Base-by-base conservation (phyloP, 1,140 invertebrate genomes). In the Oreohelix idahoensis region DNA sequence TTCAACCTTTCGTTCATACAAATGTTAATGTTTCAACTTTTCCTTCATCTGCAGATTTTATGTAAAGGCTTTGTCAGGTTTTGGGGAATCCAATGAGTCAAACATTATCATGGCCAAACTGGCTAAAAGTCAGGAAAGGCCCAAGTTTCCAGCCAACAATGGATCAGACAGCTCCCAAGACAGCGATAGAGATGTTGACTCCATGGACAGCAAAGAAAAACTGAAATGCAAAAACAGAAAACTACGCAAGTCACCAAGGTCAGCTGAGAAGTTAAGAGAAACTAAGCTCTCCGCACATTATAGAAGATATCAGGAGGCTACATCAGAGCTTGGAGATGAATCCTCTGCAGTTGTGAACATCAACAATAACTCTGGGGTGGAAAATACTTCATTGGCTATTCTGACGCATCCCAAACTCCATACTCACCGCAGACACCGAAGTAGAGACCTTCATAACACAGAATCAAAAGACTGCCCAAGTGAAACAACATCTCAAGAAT, bases 41-140 rank as follows among this genome's bases (percentile, higher is more conserved):
- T 58, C 5, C 49, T 58, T 38, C 79, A 5, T 82, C 84, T 87
- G 0, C 83, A 90, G 89, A 79, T 85, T 90, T 49, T 89, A 87
- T 85, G 84, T 90, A 36, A 87, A 86, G 51, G 89, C 87, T 35
- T 81, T 90, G 38, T 89, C 89, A 26, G 84, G 85, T 1, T 73
- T 88, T 23, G 89, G 89, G 45, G 89, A 90, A 71, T 89, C 89
- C 1, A 87, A 84, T 26, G 87, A 87, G 45, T 89, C 89, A 36
- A 88, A 90, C 76, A 84, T 88, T 45, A 77, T 89, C 2, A 87
- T 89, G 84, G 87, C 87, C 42, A 85, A 86, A 36, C 75, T 87
- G 45, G 86, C 86, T 23, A 81, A 79, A 35, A 84, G 84, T 20
- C 58, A 39, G 53, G 76, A 79, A 26, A 71, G 79, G 39, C 66